A percentile compares a stretch with the other conserved stretches of the same genome.
Conservation (phyloP, 2,888 invertebrate genomes). For the Julus scanicus region DNA sequence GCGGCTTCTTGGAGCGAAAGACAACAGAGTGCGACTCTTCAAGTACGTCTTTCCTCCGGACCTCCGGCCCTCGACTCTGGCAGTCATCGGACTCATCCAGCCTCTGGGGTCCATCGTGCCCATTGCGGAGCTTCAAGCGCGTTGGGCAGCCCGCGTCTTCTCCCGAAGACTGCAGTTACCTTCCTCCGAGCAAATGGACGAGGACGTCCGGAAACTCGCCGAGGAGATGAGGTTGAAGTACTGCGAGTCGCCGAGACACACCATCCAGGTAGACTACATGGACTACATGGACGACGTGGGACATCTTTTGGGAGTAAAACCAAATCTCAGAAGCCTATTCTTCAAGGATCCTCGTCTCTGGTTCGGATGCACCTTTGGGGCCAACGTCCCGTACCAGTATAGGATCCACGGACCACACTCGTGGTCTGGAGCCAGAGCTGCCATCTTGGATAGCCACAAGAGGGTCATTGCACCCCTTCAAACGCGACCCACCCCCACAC, state of each 20-base stretch:
- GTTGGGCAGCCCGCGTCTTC: conserved; percentile 51
- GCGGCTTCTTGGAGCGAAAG: background rate
- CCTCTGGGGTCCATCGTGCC: conserved; percentile 57
- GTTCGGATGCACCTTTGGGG: conserved; percentile 62
- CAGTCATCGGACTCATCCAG: conserved; percentile 56
- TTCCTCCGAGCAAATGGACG: conserved; percentile 38
- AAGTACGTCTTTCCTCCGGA: conserved; percentile 54
- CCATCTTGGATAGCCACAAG: conserved; percentile 63
- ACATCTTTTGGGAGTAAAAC: conserved; percentile 65
- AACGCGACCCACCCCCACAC: no score
- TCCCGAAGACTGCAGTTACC: background rate
- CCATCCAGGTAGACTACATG: conserved; percentile 61
- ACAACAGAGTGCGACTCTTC: conserved; percentile 53
- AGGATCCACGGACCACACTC: conserved; percentile 65
- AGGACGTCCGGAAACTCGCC: conserved; percentile 57
- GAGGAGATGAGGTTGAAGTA: conserved; percentile 60
- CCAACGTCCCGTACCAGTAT: conserved; percentile 65
- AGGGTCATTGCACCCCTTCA: conserved; percentile 59
- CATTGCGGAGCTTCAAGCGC: conserved; percentile 55
- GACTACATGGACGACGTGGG: conserved; percentile 68
- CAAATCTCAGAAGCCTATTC: conserved; percentile 63
- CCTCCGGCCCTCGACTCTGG: conserved; percentile 57
- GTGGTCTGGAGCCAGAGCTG: conserved; percentile 67
- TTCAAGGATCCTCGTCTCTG: conserved; percentile 61
- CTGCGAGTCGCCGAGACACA: conserved; percentile 62